Base-by-base conservation (phyloP, 2,113 vertebrate species). In the Corvus moneduloides region DNA sequence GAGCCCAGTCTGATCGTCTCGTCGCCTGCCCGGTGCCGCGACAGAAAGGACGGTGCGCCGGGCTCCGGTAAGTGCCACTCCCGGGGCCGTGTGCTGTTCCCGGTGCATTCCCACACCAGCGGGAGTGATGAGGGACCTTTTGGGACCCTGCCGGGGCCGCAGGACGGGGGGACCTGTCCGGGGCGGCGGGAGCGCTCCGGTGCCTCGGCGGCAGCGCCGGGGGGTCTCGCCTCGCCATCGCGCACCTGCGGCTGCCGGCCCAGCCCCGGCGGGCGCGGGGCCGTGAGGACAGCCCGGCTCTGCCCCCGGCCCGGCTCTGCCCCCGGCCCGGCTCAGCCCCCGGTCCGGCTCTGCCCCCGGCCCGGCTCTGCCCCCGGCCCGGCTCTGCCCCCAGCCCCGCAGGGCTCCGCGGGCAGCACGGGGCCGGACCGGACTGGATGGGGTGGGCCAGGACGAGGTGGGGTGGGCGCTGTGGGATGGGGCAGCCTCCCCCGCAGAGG, bases 51-150 rank as follows among this genome's bases (percentile, higher is more conserved):
- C 54, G 22, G 89, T 73, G 92, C 88, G 33, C 66, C 19, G 27
- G 89, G 64, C 91, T 62, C 16, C 91, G 96, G 98, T 98, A 96
- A 98, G 98, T 98, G 93, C 95, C 24, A 78, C 92, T 93, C 75
- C 73, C 44, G 95, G 46, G 13, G 43, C 82, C 52, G 30, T 9
- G 13, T 14, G 66, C 85, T 18, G 49, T 20, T 87, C 21, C 74
- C 21, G 6, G 43, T 6, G 67, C 44, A 5, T 56, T 56, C 58
- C 49, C 67, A 35, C 55, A 23, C 5, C 54, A 8, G 72, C 22
- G 56, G 75, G 30, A 30, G 26, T 3, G 66, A 26, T 17, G 30
- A 41, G 41, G 39, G 39, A 13, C 71, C 76, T 81, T 78, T 76
- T 90, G 75, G 89, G 61, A 39, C 82, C 72, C 28, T 44, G 73